These are phyloP conservation scores for Triplophysa bombifrons DNA, from an alignment of 2,797 vertebrate species.

Conservation along the genomic window DNA sequence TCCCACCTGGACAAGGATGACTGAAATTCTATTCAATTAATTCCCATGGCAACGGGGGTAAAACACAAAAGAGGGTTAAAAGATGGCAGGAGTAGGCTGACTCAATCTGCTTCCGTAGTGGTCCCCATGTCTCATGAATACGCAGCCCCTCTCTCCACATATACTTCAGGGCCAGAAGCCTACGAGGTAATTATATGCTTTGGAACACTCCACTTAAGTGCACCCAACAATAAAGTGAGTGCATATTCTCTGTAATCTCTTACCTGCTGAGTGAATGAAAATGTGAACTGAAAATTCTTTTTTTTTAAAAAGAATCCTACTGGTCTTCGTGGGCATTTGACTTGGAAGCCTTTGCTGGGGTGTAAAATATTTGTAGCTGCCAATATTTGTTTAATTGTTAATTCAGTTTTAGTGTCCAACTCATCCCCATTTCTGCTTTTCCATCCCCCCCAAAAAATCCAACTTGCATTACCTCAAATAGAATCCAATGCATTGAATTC, in stretches of 20 bases:
- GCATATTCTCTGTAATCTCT: constrained; percentile 85
- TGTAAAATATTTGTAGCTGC: constrained; percentile 26
- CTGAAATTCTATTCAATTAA: constrained; percentile 94
- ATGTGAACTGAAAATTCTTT: constrained; percentile 52
- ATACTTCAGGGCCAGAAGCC: constrained; percentile 91
- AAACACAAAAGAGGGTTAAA: constrained; percentile 83
- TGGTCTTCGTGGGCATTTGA: constrained; percentile 49
- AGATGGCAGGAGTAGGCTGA: constrained; percentile 73
- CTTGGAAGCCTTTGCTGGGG: constrained; percentile 44
- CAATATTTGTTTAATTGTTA: background rate
- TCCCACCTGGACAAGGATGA: constrained; percentile 91
- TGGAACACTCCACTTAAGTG: constrained; percentile 90
- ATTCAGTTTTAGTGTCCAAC: background rate
- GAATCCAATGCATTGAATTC: constrained; percentile 5
- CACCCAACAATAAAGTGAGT: constrained; percentile 90
- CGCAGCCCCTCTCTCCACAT: constrained; percentile 76
- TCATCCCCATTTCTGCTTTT: background rate
- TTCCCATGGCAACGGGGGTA: constrained; percentile 90
- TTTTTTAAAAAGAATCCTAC: constrained; percentile 34
- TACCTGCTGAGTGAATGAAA: constrained; percentile 68
- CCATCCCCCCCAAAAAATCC: too few species aligned
- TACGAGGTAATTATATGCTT: constrained; percentile 89
- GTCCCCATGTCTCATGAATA: constrained; percentile 62
- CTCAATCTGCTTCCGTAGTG: constrained; percentile 58
- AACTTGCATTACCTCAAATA: background rate